Evolutionary conservation across 2,888 invertebrate species (phyloP), one percentile per base, ranked within the genome.

Genomic region (Crocallis elinguaria): DNA sequence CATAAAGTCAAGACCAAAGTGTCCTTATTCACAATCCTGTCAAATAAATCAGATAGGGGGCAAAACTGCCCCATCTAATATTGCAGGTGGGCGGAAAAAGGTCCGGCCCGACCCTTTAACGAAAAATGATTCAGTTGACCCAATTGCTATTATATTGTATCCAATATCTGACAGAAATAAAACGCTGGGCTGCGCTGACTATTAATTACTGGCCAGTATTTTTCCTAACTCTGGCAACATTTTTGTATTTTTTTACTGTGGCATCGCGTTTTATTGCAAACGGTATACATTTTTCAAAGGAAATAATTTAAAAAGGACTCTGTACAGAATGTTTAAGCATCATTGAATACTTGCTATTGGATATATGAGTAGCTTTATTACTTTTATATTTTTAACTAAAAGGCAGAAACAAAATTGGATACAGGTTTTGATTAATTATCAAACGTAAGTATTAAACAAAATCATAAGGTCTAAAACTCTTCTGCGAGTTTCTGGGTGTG

Each of bases 21-120:
- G 37, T 37, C 43, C 32, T 30, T 43, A 23, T 36, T 50, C 39
- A 46, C 46, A 52, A 52, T 35, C 52, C 41, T 48, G 37, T 57
- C 49, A 54, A 54, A 63, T 63, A 63, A 58, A 60, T 60, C 58
- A 60, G 51, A 60, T 56, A 49, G 37, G 56, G 48, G 21, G 46
- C 41, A 48, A 36, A 53, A 27, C 41, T 6, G 38, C 27, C 27
- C 37, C 21, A 48, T 60, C 51, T 57, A 50, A 60, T 57, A 50
- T 55, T 50, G 48, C 60, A 60, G 49, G 55, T 53, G 57, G 38
- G 36, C 9, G 16, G 25, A 16, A 54, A 13, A 35, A 54, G 57
- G 60, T 58, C 63, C 52, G 30, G 17, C 42, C 7, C 45, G 63
- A 52, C 60, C 55, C 54, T 54, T 58, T 51, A 44, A 45, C 60